Evolutionary conservation across 2,888 invertebrate species (phyloP).

Genomic region (Phanerotoma sp.): DNA sequence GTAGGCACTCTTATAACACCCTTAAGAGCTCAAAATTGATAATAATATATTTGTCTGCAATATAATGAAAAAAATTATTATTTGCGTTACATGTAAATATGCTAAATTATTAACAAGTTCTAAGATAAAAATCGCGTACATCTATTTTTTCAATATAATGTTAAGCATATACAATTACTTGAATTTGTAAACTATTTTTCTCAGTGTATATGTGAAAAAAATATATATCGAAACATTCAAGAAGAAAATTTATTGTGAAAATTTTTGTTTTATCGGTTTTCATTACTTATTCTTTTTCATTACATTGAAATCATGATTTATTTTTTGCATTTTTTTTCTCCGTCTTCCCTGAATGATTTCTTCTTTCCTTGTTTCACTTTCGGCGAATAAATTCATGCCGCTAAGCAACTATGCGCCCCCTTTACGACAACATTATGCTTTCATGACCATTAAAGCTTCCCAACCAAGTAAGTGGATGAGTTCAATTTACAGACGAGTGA

Average conservation of each 20-base stretch:
- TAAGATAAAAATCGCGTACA: conserved; percentile 53
- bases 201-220: no score
- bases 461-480: conserved; percentile 34
- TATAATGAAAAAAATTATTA: conserved; percentile 17
- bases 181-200: conserved; percentile 3
- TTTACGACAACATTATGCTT: conserved; percentile 37
- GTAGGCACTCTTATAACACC: background rate
- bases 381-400: conserved; percentile 30
- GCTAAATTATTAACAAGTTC: conserved; percentile 49
- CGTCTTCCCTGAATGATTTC: background rate
- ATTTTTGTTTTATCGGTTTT: no score
- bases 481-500: conserved; percentile 29
- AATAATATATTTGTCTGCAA: background rate
- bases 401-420: conserved; percentile 22
- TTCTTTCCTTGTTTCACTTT: conserved; percentile 23
- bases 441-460: conserved; percentile 37
- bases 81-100: conserved; percentile 33
- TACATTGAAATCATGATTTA: background rate
- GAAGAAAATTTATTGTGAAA: no score
- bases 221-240: no score
- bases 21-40: no score
- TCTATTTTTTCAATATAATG: no score
- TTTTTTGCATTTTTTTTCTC: background rate
- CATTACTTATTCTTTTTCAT: no score
- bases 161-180: conserved; percentile 21